These are phyloP conservation scores for Abramis brama DNA, from an alignment of 2,113 vertebrate species.

Conservation along the genomic window DNA sequence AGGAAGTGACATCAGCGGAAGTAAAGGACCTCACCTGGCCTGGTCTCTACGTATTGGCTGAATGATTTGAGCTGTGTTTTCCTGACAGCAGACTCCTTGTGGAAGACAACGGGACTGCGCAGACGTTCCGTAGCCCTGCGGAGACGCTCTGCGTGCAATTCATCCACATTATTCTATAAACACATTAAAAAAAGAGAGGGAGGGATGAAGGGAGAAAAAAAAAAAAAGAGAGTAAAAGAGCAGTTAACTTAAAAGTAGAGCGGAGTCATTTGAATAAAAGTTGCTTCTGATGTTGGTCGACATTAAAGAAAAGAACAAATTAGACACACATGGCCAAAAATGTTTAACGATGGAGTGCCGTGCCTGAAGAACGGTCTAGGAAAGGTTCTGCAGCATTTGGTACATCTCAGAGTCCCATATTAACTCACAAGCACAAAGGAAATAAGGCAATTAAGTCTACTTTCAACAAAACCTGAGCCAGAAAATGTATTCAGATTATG, in stretches of 20 bases:
- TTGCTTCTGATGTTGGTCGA: constrained; percentile 31
- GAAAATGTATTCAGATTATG: constrained; percentile 86
- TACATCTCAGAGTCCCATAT: constrained; percentile 39
- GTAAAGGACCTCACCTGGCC: constrained; percentile 85
- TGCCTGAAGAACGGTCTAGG: constrained; percentile 32
- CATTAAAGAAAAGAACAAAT: constrained; percentile 56
- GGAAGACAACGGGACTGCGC: constrained; percentile 92
- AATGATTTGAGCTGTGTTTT: constrained; percentile 98
- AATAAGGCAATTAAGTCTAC: constrained; percentile 81
- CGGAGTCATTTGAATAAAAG: constrained; percentile 49
- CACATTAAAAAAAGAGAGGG: constrained; percentile 36
- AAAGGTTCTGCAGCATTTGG: constrained; percentile 36
- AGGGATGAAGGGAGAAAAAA: constrained; percentile 8
- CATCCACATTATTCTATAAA: constrained; percentile 86
- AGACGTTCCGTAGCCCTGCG: constrained; percentile 90
- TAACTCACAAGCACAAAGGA: constrained; percentile 54
- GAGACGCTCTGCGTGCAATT: constrained; percentile 85
- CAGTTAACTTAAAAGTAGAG: constrained; percentile 42
- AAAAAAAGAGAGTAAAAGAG: constrained; percentile 9
- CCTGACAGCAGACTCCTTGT: constrained; percentile 91
- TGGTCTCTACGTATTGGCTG: constrained; percentile 95
- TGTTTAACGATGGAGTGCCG: constrained; percentile 51
- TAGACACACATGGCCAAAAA: constrained; percentile 39
- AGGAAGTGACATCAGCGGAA: background rate
- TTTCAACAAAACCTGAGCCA: constrained; percentile 81